Conservation (phyloP, 1,140 invertebrate species). For the Anastrepha obliqua region DNA sequence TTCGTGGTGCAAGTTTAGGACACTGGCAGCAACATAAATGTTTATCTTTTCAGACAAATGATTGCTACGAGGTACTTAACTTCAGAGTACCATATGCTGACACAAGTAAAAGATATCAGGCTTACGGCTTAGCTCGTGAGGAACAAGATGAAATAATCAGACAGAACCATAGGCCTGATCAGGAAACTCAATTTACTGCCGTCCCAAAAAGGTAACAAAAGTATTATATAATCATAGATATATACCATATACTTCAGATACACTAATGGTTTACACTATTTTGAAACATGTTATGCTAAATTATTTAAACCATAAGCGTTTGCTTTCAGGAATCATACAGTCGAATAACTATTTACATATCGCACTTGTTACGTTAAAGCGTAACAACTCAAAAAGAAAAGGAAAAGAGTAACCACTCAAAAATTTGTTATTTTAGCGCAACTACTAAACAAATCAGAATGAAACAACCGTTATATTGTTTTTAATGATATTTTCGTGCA, state of each 20-base stretch:
- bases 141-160: neutral
- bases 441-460: too few relatives aligned
- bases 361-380: too few relatives aligned
- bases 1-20: too few relatives aligned
- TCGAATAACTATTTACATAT: neutral
- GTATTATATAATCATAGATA: neutral
- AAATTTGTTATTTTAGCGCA: too few relatives aligned
- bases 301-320: too few relatives aligned
- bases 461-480: too few relatives aligned
- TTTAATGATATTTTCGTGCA: too few relatives aligned
- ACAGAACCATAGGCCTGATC: neutral
- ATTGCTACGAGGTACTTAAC: constrained; percentile 15
- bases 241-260: too few relatives aligned
- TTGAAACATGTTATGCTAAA: too few relatives aligned
- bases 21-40: neutral
- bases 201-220: constrained; percentile 16
- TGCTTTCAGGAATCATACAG: constrained; percentile 1
- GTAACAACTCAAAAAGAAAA: too few relatives aligned
- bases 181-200: neutral
- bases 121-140: constrained; percentile 27
- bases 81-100: neutral
- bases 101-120: neutral
- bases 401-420: too few relatives aligned
- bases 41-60: neutral
- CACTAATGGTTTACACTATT: too few relatives aligned